A percentile compares a stretch with the other conserved stretches of the same genome.
phyloP scores from a whole-genome alignment of 2,797 vertebrate genomes.

The Gadopsis marmoratus region DNA sequence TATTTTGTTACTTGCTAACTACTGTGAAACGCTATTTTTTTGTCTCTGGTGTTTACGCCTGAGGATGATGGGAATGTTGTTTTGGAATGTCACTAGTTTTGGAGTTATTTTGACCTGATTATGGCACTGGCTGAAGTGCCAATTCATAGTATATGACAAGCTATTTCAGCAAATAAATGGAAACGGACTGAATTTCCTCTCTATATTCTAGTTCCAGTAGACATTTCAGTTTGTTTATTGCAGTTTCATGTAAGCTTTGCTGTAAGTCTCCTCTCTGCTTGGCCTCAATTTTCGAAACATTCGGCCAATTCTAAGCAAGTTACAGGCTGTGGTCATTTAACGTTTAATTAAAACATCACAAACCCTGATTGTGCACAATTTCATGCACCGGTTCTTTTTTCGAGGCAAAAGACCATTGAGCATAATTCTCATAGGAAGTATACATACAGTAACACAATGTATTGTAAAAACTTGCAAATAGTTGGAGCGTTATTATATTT shows the following conservation, averaged over 20 bases:
- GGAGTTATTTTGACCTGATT: neutral
- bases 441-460: conserved; percentile 16
- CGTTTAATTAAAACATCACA: conserved; percentile 25
- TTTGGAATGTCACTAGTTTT: neutral
- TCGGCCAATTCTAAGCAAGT: neutral
- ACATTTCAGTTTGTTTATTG: neutral
- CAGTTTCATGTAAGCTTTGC: neutral
- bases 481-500: conserved; percentile 24
- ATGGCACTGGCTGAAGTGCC: neutral
- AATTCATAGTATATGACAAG: neutral
- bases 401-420: conserved; percentile 15
- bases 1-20: too few relatives aligned
- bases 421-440: neutral
- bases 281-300: neutral
- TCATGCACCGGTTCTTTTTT: conserved; percentile 9
- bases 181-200: neutral
- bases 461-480: conserved; percentile 33
- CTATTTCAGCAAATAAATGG: neutral
- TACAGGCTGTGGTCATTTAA: neutral
- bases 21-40: too few relatives aligned
- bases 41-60: too few relatives aligned
- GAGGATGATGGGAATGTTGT: neutral
- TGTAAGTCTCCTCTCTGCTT: neutral
- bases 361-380: conserved; percentile 15
- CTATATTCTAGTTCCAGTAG: neutral